Evolutionary conservation across 2,888 invertebrate species (phyloP).

Genomic region (Subacronicta megacephala): DNA sequence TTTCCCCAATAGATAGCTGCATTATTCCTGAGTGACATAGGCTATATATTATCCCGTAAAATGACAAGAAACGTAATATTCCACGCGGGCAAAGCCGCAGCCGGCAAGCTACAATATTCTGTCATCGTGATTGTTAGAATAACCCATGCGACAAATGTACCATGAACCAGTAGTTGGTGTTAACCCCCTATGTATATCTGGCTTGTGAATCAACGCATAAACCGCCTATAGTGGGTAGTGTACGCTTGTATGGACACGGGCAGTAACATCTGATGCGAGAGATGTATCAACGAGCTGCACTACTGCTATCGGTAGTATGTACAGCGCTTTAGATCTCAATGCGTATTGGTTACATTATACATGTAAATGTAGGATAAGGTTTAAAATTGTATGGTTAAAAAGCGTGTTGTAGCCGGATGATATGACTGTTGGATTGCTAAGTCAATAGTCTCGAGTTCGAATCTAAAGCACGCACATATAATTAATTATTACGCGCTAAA

Average conservation of each 20-base stretch:
- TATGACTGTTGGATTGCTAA: too few species aligned
- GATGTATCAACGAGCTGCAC: conserved; percentile 14
- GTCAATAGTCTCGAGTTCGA: too few species aligned
- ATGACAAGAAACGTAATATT: too few species aligned
- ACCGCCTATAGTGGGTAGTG: conserved; percentile 13
- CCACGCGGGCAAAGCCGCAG: too few species aligned
- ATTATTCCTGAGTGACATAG: too few species aligned
- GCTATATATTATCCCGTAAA: too few species aligned
- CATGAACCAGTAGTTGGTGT: conserved; percentile 4
- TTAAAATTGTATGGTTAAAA: conserved; percentile 11
- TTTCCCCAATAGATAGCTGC: too few species aligned
- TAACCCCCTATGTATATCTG: conserved; percentile 35
- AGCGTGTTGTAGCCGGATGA: too few species aligned
- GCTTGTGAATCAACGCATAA: conserved; percentile 34
- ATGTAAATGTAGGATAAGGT: conserved; percentile 1
- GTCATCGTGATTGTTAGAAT: too few species aligned
- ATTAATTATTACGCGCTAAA: too few species aligned
- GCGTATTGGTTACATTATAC: neutral
- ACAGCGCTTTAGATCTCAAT: conserved; percentile 4
- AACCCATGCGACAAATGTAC: conserved; percentile 22
- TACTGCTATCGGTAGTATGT: conserved; percentile 6
- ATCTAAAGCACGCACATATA: too few species aligned
- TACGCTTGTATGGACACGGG: conserved; percentile 19
- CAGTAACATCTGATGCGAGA: conserved; percentile 17
- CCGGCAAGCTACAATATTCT: too few species aligned